phyloP scores from a whole-genome alignment of 2,797 vertebrate species.

The Argentina silus region DNA sequence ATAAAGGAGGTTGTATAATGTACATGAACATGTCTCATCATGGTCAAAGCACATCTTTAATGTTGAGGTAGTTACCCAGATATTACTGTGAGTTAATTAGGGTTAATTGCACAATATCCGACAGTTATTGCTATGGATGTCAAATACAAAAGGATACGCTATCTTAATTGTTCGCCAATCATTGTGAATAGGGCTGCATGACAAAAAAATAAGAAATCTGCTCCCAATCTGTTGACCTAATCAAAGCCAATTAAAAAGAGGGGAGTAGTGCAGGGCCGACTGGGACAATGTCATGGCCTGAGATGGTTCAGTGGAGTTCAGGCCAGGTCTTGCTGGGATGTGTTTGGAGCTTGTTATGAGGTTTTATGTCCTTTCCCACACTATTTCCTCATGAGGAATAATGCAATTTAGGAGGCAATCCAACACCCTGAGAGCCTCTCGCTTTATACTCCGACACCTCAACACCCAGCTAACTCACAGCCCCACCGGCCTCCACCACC shows the following conservation, averaged over 20 bases:
- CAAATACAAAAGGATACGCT: slow-evolving; percentile 52
- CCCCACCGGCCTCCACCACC: slow-evolving; percentile 3
- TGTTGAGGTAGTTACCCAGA: slow-evolving; percentile 63
- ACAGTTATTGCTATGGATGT: slow-evolving; percentile 60
- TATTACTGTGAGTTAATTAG: slow-evolving; percentile 74
- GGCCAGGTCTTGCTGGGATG: slow-evolving; percentile 9
- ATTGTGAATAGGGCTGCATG: slow-evolving; percentile 32
- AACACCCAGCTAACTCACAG: slow-evolving; percentile 14
- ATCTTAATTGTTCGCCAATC: slow-evolving; percentile 55
- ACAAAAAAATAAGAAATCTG: slow-evolving; percentile 22
- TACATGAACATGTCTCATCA: slow-evolving; percentile 62
- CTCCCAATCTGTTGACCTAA: background rate
- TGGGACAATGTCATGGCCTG: slow-evolving; percentile 16
- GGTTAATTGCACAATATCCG: slow-evolving; percentile 75
- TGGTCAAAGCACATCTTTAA: slow-evolving; percentile 60
- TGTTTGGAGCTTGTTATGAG: slow-evolving; percentile 41
- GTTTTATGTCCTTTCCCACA: slow-evolving; percentile 60
- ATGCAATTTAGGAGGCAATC: slow-evolving; percentile 68
- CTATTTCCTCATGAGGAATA: slow-evolving; percentile 64
- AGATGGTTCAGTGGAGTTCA: slow-evolving; percentile 34
- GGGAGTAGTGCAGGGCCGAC: background rate
- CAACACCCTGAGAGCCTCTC: slow-evolving; percentile 60
- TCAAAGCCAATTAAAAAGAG: background rate
- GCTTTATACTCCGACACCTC: slow-evolving; percentile 41
- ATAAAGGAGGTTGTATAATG: slow-evolving; percentile 65